Percentiles rank a stretch among this genome's conserved stretches.
Conservation (phyloP, 2,797 vertebrate genomes). For the Furcifer pardalis region DNA sequence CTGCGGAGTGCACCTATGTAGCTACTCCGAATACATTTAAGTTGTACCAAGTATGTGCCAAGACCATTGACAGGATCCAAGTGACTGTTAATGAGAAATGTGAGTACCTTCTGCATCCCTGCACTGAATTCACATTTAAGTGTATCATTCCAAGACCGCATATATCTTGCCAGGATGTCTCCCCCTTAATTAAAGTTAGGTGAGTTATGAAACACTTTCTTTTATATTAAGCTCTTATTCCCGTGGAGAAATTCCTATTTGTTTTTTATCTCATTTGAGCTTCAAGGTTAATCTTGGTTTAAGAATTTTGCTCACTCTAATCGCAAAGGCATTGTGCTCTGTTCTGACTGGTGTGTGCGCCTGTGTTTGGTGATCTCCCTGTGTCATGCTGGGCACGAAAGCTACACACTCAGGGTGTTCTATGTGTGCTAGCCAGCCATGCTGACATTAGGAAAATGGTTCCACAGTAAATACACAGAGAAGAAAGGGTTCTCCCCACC, state of each 20-base stretch:
- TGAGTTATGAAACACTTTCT: conserved; percentile 77
- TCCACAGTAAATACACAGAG: conserved; percentile 54
- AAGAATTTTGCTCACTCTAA: conserved; percentile 76
- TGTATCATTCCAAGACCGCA: conserved; percentile 75
- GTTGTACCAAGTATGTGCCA: not conserved
- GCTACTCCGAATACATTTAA: not conserved
- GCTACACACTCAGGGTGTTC: conserved; percentile 53
- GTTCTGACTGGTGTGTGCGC: conserved; percentile 48
- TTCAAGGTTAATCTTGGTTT: conserved; percentile 83
- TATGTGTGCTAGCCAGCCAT: conserved; percentile 52
- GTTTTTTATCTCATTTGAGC: conserved; percentile 84
- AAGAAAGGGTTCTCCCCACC: conserved; percentile 39
- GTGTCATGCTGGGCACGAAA: conserved; percentile 63
- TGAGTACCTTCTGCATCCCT: conserved; percentile 73
- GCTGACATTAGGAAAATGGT: conserved; percentile 41
- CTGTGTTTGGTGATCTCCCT: conserved; percentile 39
- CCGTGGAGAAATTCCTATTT: conserved; percentile 84
- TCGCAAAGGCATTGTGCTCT: conserved; percentile 63
- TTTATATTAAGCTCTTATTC: conserved; percentile 81
- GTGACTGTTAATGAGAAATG: conserved; percentile 70
- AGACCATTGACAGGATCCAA: not conserved
- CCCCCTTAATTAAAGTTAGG: conserved; percentile 81
- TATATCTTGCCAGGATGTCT: conserved; percentile 75
- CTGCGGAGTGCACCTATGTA: not conserved
- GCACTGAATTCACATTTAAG: conserved; percentile 75